These are phyloP conservation scores for Neria commutata DNA, from an alignment of 2,888 invertebrate species.

Conservation along the genomic window DNA sequence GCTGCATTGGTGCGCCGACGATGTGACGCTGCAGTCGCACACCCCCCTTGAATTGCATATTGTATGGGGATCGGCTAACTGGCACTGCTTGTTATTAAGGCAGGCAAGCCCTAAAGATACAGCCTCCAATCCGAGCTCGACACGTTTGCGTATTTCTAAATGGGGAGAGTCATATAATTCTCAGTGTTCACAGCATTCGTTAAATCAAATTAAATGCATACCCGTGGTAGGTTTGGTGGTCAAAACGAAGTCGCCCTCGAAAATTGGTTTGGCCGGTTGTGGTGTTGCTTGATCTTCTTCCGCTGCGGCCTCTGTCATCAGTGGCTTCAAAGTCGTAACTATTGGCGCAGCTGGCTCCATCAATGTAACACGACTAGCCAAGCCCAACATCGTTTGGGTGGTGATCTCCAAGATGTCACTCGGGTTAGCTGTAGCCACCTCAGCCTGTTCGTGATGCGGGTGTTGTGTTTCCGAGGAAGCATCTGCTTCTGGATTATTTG, in stretches of 20 bases:
- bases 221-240: constrained; percentile 39
- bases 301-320: constrained; percentile 38
- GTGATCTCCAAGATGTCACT: constrained; percentile 56
- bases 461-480: constrained; percentile 7
- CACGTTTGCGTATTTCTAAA: constrained; percentile 57
- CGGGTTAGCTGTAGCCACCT: constrained; percentile 49
- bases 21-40: constrained; percentile 77
- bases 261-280: constrained; percentile 33
- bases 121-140: constrained; percentile 60
- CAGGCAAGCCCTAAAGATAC: constrained; percentile 82
- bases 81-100: constrained; percentile 77
- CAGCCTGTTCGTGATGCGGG: constrained; percentile 13
- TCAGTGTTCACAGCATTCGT: background rate
- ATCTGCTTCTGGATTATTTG: constrained; percentile 30
- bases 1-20: constrained; percentile 69
- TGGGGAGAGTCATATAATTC: background rate
- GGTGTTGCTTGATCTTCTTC: constrained; percentile 45
- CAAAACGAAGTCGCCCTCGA: constrained; percentile 27
- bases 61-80: constrained; percentile 78
- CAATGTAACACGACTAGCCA: constrained; percentile 61
- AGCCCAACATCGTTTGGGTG: constrained; percentile 58
- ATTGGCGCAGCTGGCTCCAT: constrained; percentile 63
- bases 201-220: constrained; percentile 10
- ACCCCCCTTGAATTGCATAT: constrained; percentile 67
- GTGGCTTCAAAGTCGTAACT: constrained; percentile 49